These are phyloP conservation scores for Halcyon senegalensis DNA, from an alignment of 2,113 vertebrate species.

Conservation along the genomic window DNA sequence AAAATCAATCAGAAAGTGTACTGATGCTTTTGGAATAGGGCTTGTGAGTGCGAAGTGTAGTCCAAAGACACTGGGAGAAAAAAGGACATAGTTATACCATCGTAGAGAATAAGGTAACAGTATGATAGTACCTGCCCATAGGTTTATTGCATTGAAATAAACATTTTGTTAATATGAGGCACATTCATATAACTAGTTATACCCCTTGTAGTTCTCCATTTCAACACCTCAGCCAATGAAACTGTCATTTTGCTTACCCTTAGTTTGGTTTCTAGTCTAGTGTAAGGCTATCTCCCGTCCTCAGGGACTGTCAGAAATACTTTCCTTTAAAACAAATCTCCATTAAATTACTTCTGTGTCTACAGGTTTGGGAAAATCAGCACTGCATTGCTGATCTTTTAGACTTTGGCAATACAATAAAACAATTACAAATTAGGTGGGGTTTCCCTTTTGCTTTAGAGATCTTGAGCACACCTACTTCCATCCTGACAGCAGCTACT, in stretches of 20 bases:
- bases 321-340: not conserved
- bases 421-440: conserved; percentile 26
- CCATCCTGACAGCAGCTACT: conserved; percentile 10
- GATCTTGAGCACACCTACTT: conserved; percentile 27
- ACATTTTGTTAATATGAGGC: not conserved
- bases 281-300: not conserved
- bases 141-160: not conserved
- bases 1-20: not conserved
- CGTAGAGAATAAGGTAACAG: not conserved
- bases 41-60: not conserved
- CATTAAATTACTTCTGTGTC: not conserved
- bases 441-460: conserved; percentile 27
- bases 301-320: not conserved
- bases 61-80: not conserved
- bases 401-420: conserved; percentile 8
- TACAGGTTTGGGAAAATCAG: not conserved
- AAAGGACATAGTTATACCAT: not conserved
- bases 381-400: not conserved
- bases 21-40: not conserved
- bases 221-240: not conserved
- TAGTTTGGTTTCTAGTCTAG: not conserved
- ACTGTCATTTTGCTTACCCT: not conserved
- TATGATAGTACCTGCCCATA: not conserved
- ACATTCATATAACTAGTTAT: not conserved
- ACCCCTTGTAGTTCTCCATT: not conserved